Conservation (phyloP, 2,888 invertebrate species). For the Drosophila ochracea region DNA sequence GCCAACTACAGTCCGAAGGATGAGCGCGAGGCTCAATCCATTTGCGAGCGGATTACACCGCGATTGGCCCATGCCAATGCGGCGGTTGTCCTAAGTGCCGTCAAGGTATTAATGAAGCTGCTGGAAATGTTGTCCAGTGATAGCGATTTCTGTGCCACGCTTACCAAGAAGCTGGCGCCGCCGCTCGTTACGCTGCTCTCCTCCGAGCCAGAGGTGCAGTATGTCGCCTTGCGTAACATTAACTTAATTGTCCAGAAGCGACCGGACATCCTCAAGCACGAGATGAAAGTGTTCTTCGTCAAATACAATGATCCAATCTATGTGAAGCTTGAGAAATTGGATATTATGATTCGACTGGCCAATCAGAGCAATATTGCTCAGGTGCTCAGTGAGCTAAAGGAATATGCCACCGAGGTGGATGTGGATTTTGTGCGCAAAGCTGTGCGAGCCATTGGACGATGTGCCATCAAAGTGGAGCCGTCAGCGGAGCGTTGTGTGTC, state of each 20-base stretch:
- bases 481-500: conserved; percentile 99
- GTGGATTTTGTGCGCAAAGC: conserved; percentile 99
- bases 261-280: conserved; percentile 99
- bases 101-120: conserved; percentile 98
- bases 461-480: conserved; percentile 99
- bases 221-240: conserved; percentile 98
- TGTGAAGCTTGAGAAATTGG: conserved; percentile 98
- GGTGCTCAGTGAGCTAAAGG: conserved; percentile 98
- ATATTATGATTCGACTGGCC: conserved; percentile 99
- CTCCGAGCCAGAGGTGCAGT: conserved; percentile 99
- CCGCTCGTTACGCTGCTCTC: conserved; percentile 98
- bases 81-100: conserved; percentile 98
- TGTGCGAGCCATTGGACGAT: conserved; percentile 98
- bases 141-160: conserved; percentile 95
- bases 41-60: conserved; percentile 98
- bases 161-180: conserved; percentile 99
- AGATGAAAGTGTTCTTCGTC: conserved; percentile 99
- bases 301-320: conserved; percentile 99
- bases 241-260: conserved; percentile 99
- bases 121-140: conserved; percentile 98
- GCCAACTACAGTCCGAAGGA: conserved; percentile 99
- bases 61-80: conserved; percentile 99
- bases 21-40: conserved; percentile 98
- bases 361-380: conserved; percentile 99
- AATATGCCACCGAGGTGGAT: conserved; percentile 99